Conservation (phyloP, 64 coral and sea anemone species). For the Hydrozoanthus tunicans region DNA sequence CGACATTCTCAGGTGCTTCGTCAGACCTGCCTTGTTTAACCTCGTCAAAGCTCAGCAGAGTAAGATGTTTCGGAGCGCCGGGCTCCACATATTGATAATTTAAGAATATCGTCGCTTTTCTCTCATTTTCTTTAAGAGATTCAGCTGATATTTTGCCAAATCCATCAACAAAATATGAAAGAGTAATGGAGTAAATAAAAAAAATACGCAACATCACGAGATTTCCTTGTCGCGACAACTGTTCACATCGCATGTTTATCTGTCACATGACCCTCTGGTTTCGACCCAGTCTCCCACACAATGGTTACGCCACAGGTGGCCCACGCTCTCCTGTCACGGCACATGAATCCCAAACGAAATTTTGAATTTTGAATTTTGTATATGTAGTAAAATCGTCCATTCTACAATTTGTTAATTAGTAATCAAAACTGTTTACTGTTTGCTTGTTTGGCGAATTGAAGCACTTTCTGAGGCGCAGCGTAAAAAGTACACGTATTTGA, state of each 20-base stretch:
- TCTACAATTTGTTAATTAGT: too few relatives aligned
- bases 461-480: too few relatives aligned
- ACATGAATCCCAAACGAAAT: too few relatives aligned
- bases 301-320: too few relatives aligned
- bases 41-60: constrained; percentile 35
- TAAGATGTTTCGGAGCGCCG: constrained; percentile 35
- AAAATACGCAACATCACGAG: constrained; percentile 26
- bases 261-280: not conserved
- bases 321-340: too few relatives aligned
- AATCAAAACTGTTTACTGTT: too few relatives aligned
- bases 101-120: constrained; percentile 23
- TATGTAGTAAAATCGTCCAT: too few relatives aligned
- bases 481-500: too few relatives aligned
- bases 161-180: constrained; percentile 15
- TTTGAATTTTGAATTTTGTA: too few relatives aligned
- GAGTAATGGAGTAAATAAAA: not conserved
- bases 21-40: not conserved
- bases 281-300: not conserved
- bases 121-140: not conserved
- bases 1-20: constrained; percentile 11
- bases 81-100: constrained; percentile 38
- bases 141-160: constrained; percentile 12
- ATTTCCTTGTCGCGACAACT: not conserved
- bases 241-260: not conserved
- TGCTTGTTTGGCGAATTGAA: too few relatives aligned